Evolutionary conservation across 2,888 invertebrate species (phyloP).

Genomic region (Geophilus truncorum): DNA sequence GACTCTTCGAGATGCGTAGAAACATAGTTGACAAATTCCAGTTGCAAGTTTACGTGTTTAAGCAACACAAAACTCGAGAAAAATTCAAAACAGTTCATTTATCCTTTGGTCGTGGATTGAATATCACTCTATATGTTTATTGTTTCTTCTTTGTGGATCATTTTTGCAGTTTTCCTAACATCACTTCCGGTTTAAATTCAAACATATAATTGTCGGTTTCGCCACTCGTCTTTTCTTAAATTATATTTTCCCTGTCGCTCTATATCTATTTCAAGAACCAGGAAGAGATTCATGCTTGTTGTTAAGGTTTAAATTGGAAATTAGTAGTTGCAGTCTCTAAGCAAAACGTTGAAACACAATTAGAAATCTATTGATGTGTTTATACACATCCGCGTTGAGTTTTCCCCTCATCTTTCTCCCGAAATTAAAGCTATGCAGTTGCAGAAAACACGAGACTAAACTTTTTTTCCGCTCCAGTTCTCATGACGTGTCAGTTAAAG

Average conservation of each 20-base stretch:
- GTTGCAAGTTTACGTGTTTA: too few relatives aligned
- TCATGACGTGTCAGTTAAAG: background rate
- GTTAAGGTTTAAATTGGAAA: background rate
- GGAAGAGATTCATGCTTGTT: background rate
- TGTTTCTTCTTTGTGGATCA: too few relatives aligned
- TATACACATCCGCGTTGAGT: background rate
- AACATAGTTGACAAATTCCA: too few relatives aligned
- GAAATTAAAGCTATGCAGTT: background rate
- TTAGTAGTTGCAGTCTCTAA: background rate
- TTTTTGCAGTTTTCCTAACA: too few relatives aligned
- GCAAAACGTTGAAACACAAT: background rate
- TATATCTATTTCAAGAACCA: slow-evolving; percentile 17
- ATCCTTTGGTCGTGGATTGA: too few relatives aligned
- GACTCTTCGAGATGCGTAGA: too few relatives aligned
- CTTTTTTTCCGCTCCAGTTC: slow-evolving; percentile 2
- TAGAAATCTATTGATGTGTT: background rate
- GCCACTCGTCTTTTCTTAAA: too few relatives aligned
- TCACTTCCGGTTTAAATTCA: background rate
- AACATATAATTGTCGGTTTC: too few relatives aligned
- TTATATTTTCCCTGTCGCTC: background rate
- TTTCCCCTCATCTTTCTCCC: background rate
- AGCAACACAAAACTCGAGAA: too few relatives aligned
- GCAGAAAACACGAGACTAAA: background rate
- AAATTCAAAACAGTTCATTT: too few relatives aligned
- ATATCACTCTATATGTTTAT: too few relatives aligned